Conservation (phyloP, 2,113 vertebrate genomes). For the Pachypanchax playfairii region DNA sequence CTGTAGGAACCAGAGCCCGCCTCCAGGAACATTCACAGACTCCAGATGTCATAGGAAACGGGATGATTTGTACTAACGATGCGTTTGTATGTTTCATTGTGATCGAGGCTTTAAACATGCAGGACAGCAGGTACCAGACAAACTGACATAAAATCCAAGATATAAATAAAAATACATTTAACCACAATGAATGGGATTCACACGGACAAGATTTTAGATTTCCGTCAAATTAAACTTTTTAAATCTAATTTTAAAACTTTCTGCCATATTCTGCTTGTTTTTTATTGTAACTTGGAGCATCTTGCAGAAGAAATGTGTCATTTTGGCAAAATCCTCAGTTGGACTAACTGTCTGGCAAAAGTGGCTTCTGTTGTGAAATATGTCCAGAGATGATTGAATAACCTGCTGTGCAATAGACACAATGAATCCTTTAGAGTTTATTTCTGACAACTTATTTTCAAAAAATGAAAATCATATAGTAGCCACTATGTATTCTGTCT, state of each 20-base stretch:
- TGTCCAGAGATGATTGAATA: slow-evolving; percentile 17
- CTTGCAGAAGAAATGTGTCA: slow-evolving; percentile 24
- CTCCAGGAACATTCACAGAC: too few relatives aligned
- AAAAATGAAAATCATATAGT: background rate
- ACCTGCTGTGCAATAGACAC: background rate
- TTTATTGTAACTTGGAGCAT: slow-evolving; percentile 3
- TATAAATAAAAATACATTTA: too few relatives aligned
- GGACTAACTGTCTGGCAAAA: slow-evolving; percentile 7
- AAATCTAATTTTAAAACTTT: slow-evolving; percentile 1
- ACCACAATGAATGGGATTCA: too few relatives aligned
- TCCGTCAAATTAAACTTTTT: background rate
- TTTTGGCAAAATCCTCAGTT: slow-evolving; percentile 3
- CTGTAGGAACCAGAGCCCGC: too few relatives aligned
- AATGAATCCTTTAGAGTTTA: background rate
- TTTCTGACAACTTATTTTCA: background rate
- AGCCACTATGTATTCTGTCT: background rate
- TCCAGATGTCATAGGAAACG: too few relatives aligned
- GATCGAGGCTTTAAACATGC: background rate
- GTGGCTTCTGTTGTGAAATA: slow-evolving; percentile 27
- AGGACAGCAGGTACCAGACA: background rate
- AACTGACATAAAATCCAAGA: too few relatives aligned
- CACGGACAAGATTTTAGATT: background rate
- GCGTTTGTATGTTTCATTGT: background rate
- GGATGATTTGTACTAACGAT: too few relatives aligned
- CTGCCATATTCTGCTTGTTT: slow-evolving; percentile 12